A percentile compares a stretch with the other conserved stretches of the same genome.
These are phyloP conservation scores for Drosophila siamana DNA, from an alignment of 2,888 invertebrate species.

Conservation along the genomic window DNA sequence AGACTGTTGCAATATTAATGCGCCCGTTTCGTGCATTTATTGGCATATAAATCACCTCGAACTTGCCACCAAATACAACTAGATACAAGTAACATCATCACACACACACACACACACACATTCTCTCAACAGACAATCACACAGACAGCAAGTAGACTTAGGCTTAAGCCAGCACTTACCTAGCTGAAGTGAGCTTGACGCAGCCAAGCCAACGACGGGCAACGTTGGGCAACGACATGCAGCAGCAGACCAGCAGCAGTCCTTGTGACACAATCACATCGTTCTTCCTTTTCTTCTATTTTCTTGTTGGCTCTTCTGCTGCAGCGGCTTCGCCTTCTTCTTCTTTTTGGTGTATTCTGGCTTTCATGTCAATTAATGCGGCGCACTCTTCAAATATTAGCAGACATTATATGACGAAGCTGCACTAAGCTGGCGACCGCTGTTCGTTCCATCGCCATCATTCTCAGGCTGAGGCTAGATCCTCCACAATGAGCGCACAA, in stretches of 20 bases:
- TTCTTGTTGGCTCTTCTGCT: slow-evolving; percentile 11
- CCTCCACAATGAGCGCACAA: slow-evolving; percentile 74
- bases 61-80: slow-evolving; percentile 56
- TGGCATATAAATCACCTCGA: slow-evolving; percentile 70
- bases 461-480: slow-evolving; percentile 24
- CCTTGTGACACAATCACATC: slow-evolving; percentile 13
- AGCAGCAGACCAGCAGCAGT: neutral
- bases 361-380: slow-evolving; percentile 80
- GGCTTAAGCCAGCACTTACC: slow-evolving; percentile 69
- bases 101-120: slow-evolving; percentile 15
- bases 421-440: slow-evolving; percentile 55
- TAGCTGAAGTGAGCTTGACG: slow-evolving; percentile 32
- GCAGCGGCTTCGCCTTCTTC: neutral
- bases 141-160: slow-evolving; percentile 30
- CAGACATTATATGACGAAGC: slow-evolving; percentile 67
- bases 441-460: slow-evolving; percentile 31
- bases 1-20: slow-evolving; percentile 69
- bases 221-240: neutral
- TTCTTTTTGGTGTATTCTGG: neutral
- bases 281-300: slow-evolving; percentile 9
- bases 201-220: slow-evolving; percentile 26
- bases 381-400: slow-evolving; percentile 78
- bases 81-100: slow-evolving; percentile 13
- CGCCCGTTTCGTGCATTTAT: slow-evolving; percentile 66
- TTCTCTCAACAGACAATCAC: slow-evolving; percentile 4